Conservation (phyloP, 2,113 vertebrate genomes). For the Raja brachyura region DNA sequence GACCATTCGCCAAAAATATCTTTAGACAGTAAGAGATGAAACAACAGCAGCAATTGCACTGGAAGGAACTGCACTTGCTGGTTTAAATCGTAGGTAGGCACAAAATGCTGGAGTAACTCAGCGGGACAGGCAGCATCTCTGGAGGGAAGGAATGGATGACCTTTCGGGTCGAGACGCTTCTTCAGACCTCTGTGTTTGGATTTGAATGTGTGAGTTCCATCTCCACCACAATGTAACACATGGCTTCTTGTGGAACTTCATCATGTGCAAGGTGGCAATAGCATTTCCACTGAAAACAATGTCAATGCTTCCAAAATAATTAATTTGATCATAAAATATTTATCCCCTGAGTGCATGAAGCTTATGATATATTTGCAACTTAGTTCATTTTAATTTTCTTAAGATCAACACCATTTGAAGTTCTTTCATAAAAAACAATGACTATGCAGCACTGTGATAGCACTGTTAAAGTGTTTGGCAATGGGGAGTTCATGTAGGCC, state of each 20-base stretch:
- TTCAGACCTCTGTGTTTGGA: neutral
- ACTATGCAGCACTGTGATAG: neutral
- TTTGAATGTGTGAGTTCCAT: neutral
- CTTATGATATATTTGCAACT: neutral
- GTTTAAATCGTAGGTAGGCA: no score
- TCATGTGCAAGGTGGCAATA: neutral
- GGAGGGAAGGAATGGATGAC: no score
- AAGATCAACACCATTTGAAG: neutral
- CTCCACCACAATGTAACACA: neutral
- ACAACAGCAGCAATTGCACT: neutral
- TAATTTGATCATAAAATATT: neutral
- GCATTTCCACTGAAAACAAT: neutral
- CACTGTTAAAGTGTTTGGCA: no score
- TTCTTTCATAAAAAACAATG: neutral
- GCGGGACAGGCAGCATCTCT: no score
- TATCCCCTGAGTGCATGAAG: neutral
- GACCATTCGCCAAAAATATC: constrained; percentile 1
- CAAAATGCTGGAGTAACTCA: no score
- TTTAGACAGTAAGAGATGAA: neutral
- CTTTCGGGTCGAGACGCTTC: no score
- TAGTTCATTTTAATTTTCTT: neutral
- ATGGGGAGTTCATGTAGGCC: no score
- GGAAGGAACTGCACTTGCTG: no score
- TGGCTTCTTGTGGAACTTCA: neutral
- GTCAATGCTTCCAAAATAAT: neutral